Evolutionary conservation across 2,113 vertebrate species (phyloP).

Genomic region (Gymnarchus niloticus): DNA sequence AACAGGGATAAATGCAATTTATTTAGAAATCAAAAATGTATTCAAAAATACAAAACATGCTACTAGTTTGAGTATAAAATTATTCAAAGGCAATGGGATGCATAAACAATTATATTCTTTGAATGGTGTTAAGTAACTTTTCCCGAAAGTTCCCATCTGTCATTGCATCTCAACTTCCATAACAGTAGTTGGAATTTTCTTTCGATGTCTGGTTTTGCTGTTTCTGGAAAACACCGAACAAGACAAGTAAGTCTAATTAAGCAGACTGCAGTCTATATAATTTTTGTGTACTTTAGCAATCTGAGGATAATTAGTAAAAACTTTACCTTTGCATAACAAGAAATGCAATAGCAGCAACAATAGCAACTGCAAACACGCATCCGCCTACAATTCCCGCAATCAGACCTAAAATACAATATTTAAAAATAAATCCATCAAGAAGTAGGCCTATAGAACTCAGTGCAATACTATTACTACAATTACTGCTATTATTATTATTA

Average conservation of each 20-base stretch:
- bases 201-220: neutral
- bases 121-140: neutral
- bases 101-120: neutral
- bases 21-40: neutral
- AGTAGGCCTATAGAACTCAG: too few species aligned
- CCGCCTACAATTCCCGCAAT: conserved; percentile 44
- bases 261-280: neutral
- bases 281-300: neutral
- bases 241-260: neutral
- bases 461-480: too few species aligned
- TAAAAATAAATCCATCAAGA: too few species aligned
- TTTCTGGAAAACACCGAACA: neutral
- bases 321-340: conserved; percentile 40
- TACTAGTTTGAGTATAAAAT: neutral
- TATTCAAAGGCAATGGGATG: neutral
- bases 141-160: neutral
- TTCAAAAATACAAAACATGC: neutral
- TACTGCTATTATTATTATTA: too few species aligned
- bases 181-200: conserved; percentile 14
- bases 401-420: conserved; percentile 36
- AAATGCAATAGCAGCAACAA: conserved; percentile 30
- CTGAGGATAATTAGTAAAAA: neutral
- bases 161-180: conserved; percentile 20
- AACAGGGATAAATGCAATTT: conserved; percentile 17
- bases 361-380: conserved; percentile 39